phyloP scores from a whole-genome alignment of 2,113 vertebrate species.

The Cyrtonyx montezumae region DNA sequence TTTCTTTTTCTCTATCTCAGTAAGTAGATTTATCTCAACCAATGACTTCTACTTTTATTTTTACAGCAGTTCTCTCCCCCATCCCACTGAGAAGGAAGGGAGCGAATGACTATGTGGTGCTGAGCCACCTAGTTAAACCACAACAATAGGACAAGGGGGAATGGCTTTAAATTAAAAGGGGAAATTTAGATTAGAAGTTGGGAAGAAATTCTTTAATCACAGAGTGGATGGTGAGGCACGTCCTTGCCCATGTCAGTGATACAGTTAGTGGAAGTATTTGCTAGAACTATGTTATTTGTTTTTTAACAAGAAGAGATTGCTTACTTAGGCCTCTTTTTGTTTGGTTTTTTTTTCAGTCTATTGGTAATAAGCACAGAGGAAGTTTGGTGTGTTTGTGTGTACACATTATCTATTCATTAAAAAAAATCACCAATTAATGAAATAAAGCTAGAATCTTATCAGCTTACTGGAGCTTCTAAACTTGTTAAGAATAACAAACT shows the following conservation, averaged over 20 bases:
- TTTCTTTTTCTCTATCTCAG: too few species aligned
- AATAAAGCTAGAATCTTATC: not conserved
- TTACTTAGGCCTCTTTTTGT: not conserved
- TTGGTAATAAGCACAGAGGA: not conserved
- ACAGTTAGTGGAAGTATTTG: not conserved
- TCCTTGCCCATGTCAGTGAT: not conserved
- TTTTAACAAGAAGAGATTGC: not conserved
- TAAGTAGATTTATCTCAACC: too few species aligned
- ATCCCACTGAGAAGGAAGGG: too few species aligned
- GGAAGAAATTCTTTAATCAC: not conserved
- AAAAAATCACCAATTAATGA: not conserved
- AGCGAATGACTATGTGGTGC: too few species aligned
- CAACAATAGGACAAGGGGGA: not conserved
- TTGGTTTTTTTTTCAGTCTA: not conserved
- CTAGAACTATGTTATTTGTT: not conserved
- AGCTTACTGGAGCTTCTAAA: not conserved
- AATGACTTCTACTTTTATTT: too few species aligned
- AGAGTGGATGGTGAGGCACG: too few species aligned
- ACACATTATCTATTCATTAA: fast-evolving
- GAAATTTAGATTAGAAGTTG: not conserved
- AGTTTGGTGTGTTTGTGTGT: not conserved
- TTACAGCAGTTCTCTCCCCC: too few species aligned
- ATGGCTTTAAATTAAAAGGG: not conserved
- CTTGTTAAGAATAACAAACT: not conserved
- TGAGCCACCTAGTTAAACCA: too few species aligned